Percentiles rank a stretch among this genome's conserved stretches.
Conservation (phyloP, 1,140 invertebrate genomes). For the Solenopsis invicta region DNA sequence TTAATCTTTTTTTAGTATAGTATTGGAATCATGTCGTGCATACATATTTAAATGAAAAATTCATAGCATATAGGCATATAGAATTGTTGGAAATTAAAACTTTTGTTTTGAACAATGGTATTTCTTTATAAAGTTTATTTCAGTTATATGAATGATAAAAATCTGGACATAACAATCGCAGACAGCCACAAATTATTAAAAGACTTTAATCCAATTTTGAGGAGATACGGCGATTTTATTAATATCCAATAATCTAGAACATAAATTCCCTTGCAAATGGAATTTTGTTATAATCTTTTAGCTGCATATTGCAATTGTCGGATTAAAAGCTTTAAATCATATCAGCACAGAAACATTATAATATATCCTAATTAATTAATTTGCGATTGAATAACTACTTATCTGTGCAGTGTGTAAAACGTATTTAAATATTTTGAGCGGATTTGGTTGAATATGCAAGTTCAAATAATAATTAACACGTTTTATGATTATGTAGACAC, state of each 20-base stretch:
- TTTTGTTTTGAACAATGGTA: no score
- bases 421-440: slow-evolving; percentile 31
- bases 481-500: not conserved
- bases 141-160: not conserved
- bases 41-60: not conserved
- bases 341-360: slow-evolving; percentile 21
- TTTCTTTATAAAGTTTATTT: slow-evolving; percentile 12
- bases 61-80: not conserved
- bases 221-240: slow-evolving; percentile 1
- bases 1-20: not conserved
- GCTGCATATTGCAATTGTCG: slow-evolving; percentile 14
- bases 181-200: slow-evolving; percentile 17
- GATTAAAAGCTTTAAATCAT: slow-evolving; percentile 50
- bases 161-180: not conserved
- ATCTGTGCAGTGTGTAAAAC: slow-evolving; percentile 8
- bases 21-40: not conserved
- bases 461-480: not conserved
- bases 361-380: slow-evolving; percentile 46
- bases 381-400: slow-evolving; percentile 12
- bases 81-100: not conserved
- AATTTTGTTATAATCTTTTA: slow-evolving; percentile 42
- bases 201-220: not conserved
- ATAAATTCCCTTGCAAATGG: slow-evolving; percentile 32
- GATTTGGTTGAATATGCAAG: not conserved
- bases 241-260: slow-evolving; percentile 14